phyloP scores from a whole-genome alignment of 2,888 invertebrate species.

The Tenthredo mesomela region DNA sequence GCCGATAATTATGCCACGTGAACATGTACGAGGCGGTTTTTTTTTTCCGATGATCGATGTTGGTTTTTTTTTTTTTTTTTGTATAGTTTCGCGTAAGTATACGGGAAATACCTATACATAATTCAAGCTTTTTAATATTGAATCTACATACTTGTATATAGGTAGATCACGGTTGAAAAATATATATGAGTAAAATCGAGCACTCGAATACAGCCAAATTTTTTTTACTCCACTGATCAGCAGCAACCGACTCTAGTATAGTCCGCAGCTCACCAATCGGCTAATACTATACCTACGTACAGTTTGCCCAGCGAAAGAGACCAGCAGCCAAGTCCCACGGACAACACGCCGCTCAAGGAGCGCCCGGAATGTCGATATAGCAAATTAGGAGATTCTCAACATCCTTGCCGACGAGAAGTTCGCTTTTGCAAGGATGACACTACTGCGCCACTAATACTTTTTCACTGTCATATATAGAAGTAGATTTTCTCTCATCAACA shows the following conservation, averaged over 20 bases:
- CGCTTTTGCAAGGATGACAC: conserved; percentile 12
- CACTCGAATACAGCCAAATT: not conserved
- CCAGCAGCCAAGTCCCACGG: conserved; percentile 27
- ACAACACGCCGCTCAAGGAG: conserved; percentile 58
- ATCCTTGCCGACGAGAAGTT: conserved; percentile 42
- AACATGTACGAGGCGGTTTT: not conserved
- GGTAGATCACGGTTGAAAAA: not conserved
- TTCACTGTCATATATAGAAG: not conserved
- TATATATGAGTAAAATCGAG: not conserved
- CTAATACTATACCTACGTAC: not conserved
- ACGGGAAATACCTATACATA: not conserved
- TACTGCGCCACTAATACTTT: conserved; percentile 8
- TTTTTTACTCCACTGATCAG: not conserved
- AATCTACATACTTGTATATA: not conserved
- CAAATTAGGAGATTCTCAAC: conserved; percentile 75
- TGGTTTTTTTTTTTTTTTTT: not conserved
- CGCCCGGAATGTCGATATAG: conserved; percentile 75
- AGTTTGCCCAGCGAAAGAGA: conserved; percentile 16
- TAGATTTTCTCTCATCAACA: not conserved
- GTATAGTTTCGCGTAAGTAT: not conserved
- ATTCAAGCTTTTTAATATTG: not conserved
- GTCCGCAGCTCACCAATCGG: not conserved
- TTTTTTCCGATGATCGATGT: not conserved
- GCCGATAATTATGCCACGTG: not conserved
- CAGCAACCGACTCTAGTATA: not conserved